Conservation (phyloP, 2,888 invertebrate species). For the Coelogynopora nodosa region DNA sequence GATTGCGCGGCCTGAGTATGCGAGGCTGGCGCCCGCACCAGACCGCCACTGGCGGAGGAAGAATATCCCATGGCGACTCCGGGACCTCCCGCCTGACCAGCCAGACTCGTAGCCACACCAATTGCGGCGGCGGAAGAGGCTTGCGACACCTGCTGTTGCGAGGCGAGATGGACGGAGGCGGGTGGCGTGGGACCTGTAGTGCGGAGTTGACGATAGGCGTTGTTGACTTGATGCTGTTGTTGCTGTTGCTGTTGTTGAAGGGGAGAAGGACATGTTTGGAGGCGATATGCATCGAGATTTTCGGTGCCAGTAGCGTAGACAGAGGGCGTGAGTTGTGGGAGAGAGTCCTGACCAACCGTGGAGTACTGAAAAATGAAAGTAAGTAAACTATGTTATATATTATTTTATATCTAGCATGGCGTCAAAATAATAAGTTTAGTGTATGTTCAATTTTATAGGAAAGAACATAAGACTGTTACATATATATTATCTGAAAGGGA, state of each 20-base stretch:
- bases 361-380: background rate
- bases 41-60: background rate
- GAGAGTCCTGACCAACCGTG: background rate
- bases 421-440: background rate
- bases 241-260: background rate
- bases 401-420: background rate
- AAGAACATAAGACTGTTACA: no score
- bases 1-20: background rate
- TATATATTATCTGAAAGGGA: no score
- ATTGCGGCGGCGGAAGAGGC: background rate
- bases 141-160: background rate
- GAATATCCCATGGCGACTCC: background rate
- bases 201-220: background rate
- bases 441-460: no score
- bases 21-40: background rate
- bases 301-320: background rate
- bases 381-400: background rate
- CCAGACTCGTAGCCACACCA: background rate
- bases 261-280: background rate
- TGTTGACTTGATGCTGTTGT: background rate
- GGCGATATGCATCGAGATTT: background rate
- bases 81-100: background rate
- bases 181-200: background rate
- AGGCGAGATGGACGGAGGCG: background rate
- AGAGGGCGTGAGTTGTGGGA: background rate